These are phyloP conservation scores for Rhabdornis inornatus DNA, from an alignment of 2,113 vertebrate species.

Conservation along the genomic window DNA sequence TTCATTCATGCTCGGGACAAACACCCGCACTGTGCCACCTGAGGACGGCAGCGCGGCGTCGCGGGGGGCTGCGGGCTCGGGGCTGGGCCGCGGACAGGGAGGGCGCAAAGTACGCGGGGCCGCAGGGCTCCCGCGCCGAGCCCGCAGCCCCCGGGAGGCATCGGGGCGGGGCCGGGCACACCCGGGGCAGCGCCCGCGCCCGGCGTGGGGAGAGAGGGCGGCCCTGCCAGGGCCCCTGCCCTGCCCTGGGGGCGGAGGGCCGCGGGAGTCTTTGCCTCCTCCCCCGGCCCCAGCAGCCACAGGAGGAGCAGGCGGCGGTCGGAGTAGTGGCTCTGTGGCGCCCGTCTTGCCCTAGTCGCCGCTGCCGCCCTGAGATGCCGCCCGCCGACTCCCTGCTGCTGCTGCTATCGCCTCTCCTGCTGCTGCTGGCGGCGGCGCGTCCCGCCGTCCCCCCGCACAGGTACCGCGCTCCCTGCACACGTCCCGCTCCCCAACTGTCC, in stretches of 20 bases:
- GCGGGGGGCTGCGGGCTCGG: constrained; percentile 29
- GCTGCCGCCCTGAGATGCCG: background rate
- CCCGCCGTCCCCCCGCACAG: background rate
- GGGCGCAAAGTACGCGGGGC: fast-evolving
- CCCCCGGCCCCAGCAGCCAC: background rate
- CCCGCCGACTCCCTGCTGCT: background rate
- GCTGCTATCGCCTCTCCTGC: background rate
- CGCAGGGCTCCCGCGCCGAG: background rate
- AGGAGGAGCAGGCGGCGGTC: background rate
- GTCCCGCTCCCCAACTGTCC: background rate
- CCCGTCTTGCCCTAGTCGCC: background rate
- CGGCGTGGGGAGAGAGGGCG: background rate
- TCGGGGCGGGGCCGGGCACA: background rate
- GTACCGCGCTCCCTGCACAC: background rate
- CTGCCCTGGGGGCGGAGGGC: constrained; percentile 17
- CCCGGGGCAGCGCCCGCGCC: constrained; percentile 60
- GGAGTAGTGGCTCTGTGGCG: background rate
- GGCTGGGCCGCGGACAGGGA: no score
- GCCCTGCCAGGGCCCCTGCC: background rate
- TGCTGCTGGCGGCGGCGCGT: background rate
- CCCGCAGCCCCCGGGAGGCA: background rate
- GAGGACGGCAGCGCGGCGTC: constrained; percentile 64
- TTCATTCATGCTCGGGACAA: background rate
- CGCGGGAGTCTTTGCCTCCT: background rate
- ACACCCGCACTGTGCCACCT: background rate